These are phyloP conservation scores for Cygnus olor DNA, from an alignment of 2,797 vertebrate genomes.

Conservation along the genomic window DNA sequence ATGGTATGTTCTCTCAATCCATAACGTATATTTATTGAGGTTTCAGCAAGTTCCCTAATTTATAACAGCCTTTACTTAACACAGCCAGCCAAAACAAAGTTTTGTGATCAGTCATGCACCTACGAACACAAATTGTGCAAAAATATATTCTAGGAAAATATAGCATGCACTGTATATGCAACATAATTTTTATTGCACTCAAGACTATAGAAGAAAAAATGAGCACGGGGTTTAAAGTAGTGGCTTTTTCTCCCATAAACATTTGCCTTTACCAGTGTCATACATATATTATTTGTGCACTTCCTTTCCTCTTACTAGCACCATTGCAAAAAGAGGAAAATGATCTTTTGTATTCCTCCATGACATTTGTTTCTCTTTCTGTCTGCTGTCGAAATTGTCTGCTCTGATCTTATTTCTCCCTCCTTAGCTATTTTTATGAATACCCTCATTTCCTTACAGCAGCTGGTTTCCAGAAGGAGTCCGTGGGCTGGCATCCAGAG, in stretches of 20 bases:
- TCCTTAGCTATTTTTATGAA: constrained; percentile 1
- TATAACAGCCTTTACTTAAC: neutral
- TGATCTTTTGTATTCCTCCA: neutral
- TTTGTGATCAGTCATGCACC: neutral
- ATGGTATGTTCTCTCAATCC: neutral
- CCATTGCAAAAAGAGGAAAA: neutral
- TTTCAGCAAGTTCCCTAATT: neutral
- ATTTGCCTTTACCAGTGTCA: neutral
- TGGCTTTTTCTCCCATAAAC: neutral
- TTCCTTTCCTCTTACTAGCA: neutral
- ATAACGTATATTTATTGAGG: neutral
- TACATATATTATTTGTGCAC: neutral
- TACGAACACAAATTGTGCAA: neutral
- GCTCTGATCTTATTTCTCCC: neutral
- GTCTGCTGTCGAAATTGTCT: neutral
- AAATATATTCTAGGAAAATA: neutral
- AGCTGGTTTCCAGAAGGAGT: neutral
- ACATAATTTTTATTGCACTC: neutral
- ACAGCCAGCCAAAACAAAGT: neutral
- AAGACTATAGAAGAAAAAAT: neutral
- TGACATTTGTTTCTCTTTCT: constrained; percentile 13
- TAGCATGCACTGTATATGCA: neutral
- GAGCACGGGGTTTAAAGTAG: neutral
- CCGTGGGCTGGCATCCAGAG: neutral
- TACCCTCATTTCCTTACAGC: neutral